phyloP scores from a whole-genome alignment of 2,797 vertebrate species.

The Zalophus californianus region DNA sequence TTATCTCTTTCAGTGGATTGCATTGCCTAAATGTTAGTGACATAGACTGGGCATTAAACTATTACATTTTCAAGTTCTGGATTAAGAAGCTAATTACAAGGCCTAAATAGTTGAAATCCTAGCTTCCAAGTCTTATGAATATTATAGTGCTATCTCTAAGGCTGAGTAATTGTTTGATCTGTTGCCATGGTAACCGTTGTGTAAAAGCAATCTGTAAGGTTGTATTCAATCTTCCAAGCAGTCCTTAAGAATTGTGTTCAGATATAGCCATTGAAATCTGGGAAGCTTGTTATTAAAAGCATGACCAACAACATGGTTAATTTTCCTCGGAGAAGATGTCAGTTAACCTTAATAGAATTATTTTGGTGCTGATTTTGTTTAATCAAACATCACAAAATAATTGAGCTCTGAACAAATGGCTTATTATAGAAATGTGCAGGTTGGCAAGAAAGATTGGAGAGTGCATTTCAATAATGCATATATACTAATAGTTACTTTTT shows the following conservation, averaged over 20 bases:
- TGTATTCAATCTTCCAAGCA: conserved; percentile 74
- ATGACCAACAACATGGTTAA: conserved; percentile 61
- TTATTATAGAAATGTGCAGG: conserved; percentile 82
- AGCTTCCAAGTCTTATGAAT: conserved; percentile 83
- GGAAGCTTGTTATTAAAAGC: conserved; percentile 71
- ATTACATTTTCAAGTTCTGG: conserved; percentile 81
- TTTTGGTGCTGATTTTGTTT: conserved; percentile 86
- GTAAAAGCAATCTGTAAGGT: conserved; percentile 73
- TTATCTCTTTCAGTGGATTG: conserved; percentile 72
- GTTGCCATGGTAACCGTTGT: conserved; percentile 83
- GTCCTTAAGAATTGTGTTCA: conserved; percentile 65
- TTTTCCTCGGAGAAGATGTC: conserved; percentile 81
- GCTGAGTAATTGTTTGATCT: conserved; percentile 80
- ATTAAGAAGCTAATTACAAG: conserved; percentile 88
- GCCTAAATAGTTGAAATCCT: conserved; percentile 84
- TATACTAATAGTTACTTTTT: conserved; percentile 76
- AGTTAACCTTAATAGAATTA: conserved; percentile 87
- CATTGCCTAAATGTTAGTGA: conserved; percentile 84
- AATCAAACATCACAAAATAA: conserved; percentile 86
- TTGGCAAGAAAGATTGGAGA: conserved; percentile 52
- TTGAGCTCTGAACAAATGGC: conserved; percentile 84
- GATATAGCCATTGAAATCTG: conserved; percentile 66
- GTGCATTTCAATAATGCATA: conserved; percentile 71
- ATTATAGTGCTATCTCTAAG: conserved; percentile 77
- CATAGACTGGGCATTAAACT: conserved; percentile 82